A percentile compares a stretch with the other conserved stretches of the same genome.
Conservation (phyloP, 2,888 invertebrate genomes). For the Hedya salicella region DNA sequence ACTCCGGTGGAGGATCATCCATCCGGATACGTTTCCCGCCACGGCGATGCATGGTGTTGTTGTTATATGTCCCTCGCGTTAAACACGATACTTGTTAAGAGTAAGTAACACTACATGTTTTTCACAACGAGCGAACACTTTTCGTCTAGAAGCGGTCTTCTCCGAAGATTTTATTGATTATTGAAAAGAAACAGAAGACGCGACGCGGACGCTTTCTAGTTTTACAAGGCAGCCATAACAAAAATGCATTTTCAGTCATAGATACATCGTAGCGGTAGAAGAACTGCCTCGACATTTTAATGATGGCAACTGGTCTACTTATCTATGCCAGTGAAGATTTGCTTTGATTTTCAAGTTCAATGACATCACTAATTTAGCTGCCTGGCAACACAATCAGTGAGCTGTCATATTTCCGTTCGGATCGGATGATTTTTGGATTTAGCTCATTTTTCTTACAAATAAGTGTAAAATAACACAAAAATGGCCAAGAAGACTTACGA, state of each 20-base stretch:
- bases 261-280: background rate
- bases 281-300: background rate
- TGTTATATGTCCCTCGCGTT: constrained; percentile 25
- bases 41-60: constrained; percentile 88
- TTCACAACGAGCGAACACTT: constrained; percentile 1
- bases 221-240: constrained; percentile 30
- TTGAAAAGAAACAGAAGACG: constrained; percentile 33
- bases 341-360: constrained; percentile 38
- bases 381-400: constrained; percentile 39
- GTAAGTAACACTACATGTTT: constrained; percentile 32
- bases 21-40: constrained; percentile 96
- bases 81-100: constrained; percentile 29
- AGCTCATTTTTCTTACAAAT: constrained; percentile 53
- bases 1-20: constrained; percentile 96
- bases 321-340: constrained; percentile 21
- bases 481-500: constrained; percentile 99
- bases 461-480: constrained; percentile 63
- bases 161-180: constrained; percentile 35
- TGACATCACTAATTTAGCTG: constrained; percentile 39
- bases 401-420: constrained; percentile 53
- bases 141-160: constrained; percentile 1
- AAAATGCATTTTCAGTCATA: background rate
- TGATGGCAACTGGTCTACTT: background rate
- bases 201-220: constrained; percentile 23
- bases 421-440: constrained; percentile 58